Conservation (phyloP, 2,888 invertebrate species). For the Koerneria pararmatus region DNA sequence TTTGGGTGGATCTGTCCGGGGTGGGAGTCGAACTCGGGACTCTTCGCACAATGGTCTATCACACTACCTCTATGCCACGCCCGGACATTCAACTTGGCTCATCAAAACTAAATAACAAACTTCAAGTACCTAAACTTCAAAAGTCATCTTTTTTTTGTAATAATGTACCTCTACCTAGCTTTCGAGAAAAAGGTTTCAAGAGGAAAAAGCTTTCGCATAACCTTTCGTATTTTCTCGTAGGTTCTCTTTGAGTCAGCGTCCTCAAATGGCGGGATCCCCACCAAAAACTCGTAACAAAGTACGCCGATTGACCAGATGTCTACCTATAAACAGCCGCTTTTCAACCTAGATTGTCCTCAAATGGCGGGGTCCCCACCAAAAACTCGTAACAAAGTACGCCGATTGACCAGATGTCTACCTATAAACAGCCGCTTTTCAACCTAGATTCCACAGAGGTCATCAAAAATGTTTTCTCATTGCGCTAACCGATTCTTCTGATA, state of each 20-base stretch:
- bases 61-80: neutral
- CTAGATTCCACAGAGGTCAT: no score
- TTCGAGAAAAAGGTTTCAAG: neutral
- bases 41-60: no score
- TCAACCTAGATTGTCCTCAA: conserved; percentile 79
- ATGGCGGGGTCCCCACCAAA: conserved; percentile 87
- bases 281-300: conserved; percentile 85
- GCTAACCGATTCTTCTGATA: no score
- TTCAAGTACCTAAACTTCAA: conserved; percentile 3
- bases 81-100: neutral
- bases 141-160: no score
- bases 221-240: conserved; percentile 62
- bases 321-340: no score
- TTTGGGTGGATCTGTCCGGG: no score
- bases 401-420: conserved; percentile 88
- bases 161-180: no score
- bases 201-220: conserved; percentile 3
- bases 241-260: conserved; percentile 64
- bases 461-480: no score
- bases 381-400: conserved; percentile 92
- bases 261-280: conserved; percentile 90
- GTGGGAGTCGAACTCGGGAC: no score
- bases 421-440: no score
- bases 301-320: conserved; percentile 96
- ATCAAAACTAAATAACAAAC: neutral